Conservation (phyloP, 2,113 vertebrate species). For the Lichenostomus cassidix region DNA sequence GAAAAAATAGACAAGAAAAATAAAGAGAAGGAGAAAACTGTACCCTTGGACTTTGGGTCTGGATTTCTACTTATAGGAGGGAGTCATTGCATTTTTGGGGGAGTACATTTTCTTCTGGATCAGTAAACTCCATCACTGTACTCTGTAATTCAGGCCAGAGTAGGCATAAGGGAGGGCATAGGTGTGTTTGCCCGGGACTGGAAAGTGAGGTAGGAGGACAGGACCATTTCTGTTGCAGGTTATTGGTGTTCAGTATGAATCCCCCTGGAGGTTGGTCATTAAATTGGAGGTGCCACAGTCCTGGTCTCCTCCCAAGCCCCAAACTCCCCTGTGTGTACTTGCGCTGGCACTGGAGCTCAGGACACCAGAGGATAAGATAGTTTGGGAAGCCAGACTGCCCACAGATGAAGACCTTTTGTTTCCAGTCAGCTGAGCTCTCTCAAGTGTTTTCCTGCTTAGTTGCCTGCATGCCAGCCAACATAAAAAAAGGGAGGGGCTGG, state of each 20-base stretch:
- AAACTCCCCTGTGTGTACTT: not conserved
- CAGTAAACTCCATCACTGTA: not conserved
- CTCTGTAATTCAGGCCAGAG: not conserved
- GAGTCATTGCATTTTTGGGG: not conserved
- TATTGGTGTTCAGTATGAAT: not conserved
- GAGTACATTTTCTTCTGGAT: not conserved
- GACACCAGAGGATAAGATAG: not conserved
- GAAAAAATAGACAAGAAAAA: not conserved
- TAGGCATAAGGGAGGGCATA: fast-evolving
- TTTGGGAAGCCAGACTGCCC: not conserved
- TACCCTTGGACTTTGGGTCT: not conserved
- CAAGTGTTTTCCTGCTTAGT: not conserved
- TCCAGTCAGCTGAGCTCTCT: not conserved
- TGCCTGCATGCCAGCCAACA: not conserved
- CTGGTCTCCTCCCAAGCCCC: not conserved
- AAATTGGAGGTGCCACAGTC: not conserved
- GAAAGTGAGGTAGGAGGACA: fast-evolving
- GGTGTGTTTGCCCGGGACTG: not conserved
- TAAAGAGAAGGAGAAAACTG: not conserved
- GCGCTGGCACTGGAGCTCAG: not conserved
- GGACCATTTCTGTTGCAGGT: not conserved
- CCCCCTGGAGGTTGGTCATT: fast-evolving
- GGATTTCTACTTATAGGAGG: not conserved
- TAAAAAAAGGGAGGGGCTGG: not conserved
- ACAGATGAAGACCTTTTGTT: not conserved